Evolutionary conservation across 2,113 vertebrate species (phyloP).

Genomic region (Nothobranchius kuhntae): DNA sequence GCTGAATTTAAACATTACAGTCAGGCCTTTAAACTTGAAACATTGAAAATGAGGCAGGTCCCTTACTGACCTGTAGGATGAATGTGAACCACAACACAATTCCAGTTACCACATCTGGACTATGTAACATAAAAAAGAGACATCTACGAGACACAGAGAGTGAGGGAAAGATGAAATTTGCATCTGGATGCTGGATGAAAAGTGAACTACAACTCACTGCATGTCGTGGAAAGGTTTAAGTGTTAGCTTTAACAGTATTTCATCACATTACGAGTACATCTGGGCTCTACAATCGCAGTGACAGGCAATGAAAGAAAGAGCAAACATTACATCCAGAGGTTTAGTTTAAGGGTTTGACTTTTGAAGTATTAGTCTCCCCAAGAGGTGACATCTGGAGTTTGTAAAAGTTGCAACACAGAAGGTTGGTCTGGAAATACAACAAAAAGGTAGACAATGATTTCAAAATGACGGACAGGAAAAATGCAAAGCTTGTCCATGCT

Average conservation of each 20-base stretch:
- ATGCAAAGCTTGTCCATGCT: constrained; percentile 2
- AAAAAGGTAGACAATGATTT: not conserved
- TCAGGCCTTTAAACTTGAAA: too few species aligned
- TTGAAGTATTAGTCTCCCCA: constrained; percentile 14
- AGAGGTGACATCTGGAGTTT: constrained; percentile 59
- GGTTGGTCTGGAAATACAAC: constrained; percentile 8
- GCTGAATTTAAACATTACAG: too few species aligned
- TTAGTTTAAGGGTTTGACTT: constrained; percentile 37
- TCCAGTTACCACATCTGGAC: constrained; percentile 46
- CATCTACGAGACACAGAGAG: not conserved
- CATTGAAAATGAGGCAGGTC: not conserved
- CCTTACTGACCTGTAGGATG: not conserved
- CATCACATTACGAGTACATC: constrained; percentile 33
- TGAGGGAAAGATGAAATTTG: not conserved
- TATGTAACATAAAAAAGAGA: constrained; percentile 8
- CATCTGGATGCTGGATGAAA: constrained; percentile 5
- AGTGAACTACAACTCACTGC: not conserved
- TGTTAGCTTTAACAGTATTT: constrained; percentile 2
- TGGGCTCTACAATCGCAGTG: constrained; percentile 14
- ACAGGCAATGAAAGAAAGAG: constrained; percentile 10
- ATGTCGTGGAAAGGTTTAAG: constrained; percentile 10
- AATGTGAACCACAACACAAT: constrained; percentile 12
- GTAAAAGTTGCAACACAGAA: constrained; percentile 3
- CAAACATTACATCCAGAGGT: constrained; percentile 45
- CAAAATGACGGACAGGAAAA: constrained; percentile 1